Conservation (phyloP, 1,140 invertebrate species). For the Cydia pomonella region DNA sequence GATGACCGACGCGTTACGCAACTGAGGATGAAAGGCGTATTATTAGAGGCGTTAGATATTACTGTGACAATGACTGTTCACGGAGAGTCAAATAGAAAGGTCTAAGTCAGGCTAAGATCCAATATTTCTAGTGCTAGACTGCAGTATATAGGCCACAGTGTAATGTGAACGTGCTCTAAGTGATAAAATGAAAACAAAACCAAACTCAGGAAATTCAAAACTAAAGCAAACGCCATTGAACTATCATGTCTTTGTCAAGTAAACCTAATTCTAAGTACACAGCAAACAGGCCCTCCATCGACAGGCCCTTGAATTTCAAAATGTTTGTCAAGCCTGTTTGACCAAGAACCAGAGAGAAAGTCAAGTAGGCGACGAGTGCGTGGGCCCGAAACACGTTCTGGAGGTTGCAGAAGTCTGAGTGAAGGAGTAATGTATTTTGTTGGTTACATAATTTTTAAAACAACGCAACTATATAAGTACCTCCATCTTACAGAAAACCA, state of each 20-base stretch:
- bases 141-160: too few species aligned
- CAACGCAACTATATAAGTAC: too few species aligned
- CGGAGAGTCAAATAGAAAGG: neutral
- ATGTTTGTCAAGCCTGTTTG: slow-evolving; percentile 61
- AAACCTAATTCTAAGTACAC: slow-evolving; percentile 54
- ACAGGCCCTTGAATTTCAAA: slow-evolving; percentile 63
- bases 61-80: slow-evolving; percentile 17
- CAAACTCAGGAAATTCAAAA: slow-evolving; percentile 30
- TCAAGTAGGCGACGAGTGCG: slow-evolving; percentile 51
- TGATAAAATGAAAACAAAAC: neutral
- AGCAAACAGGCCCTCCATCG: slow-evolving; percentile 52
- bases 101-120: neutral
- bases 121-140: neutral
- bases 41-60: slow-evolving; percentile 36
- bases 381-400: slow-evolving; percentile 38
- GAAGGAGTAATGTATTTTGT: neutral
- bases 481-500: neutral
- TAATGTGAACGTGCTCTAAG: neutral
- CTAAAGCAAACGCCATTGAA: slow-evolving; percentile 31
- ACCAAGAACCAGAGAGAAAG: slow-evolving; percentile 49
- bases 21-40: slow-evolving; percentile 33
- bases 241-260: slow-evolving; percentile 44
- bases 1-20: slow-evolving; percentile 29
- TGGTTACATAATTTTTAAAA: too few species aligned
- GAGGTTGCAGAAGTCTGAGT: neutral